Evolutionary conservation across 2,888 invertebrate species (phyloP), one percentile per base, ranked within the genome.

Genomic region (Yponomeuta cagnagella): DNA sequence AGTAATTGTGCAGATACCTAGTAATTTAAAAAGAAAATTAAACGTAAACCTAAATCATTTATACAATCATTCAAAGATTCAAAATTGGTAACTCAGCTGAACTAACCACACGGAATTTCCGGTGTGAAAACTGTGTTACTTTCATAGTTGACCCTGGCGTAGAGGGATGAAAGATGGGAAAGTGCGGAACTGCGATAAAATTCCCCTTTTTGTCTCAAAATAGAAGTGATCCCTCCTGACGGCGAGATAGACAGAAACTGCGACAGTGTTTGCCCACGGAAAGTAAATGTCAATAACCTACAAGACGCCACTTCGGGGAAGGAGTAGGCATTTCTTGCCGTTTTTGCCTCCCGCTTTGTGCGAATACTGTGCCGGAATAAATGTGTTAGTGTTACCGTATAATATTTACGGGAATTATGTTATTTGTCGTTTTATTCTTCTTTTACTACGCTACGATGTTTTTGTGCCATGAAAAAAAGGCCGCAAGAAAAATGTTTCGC

Each of bases 261-360:
- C 82, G 82, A 79, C 80, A 77, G 75, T 89, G 90, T 91, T 91
- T 91, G 84, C 87, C 81, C 86, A 82, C 80, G 77, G 83, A 86
- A 89, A 91, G 91, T 91, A 89, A 91, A 91, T 90, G 91, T 90
- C 90, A 91, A 91, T 89, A 91, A 87, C 87, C 83, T 86, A 86
- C 84, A 85, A 87, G 86, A 82, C 80, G 79, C 77, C 81, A 82
- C 86, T 84, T 81, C 76, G 75, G 83, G 85, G 81, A 82, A 82
- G 82, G 84, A 86, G 84, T 86, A 84, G 64, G 69, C 69, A 37
- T 37, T 58, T 48, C 79, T 77, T 76, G 76, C 74, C 78, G 73
- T 80, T 80, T 84, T 58, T 52, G 58, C 58, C 31, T 65, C 65
- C 30, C 65, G 33, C 23, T 58, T 15, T 15, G 52, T 58, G 12